phyloP scores from a whole-genome alignment of 2,888 invertebrate genomes.

The Hermaeophaga mercurialis region DNA sequence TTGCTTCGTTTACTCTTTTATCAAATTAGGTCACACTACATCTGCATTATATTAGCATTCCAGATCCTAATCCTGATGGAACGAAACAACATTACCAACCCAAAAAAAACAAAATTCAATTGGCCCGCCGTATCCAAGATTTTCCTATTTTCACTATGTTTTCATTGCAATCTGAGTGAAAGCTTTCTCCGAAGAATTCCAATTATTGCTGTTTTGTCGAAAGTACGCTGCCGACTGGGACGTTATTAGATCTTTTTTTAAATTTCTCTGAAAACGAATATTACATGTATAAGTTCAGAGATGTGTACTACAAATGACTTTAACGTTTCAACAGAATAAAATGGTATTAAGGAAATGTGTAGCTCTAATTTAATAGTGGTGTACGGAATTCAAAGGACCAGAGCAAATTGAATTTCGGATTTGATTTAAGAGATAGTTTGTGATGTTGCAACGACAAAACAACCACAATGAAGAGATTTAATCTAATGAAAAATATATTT shows the following conservation, averaged over 20 bases:
- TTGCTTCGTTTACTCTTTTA: too few relatives aligned
- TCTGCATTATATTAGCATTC: constrained; percentile 22
- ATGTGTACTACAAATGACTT: constrained; percentile 6
- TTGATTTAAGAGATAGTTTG: too few relatives aligned
- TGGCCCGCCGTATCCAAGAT: constrained; percentile 18
- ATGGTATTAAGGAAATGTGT: constrained; percentile 7
- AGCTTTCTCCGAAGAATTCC: constrained; percentile 30
- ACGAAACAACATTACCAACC: constrained; percentile 26
- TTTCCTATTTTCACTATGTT: constrained; percentile 27
- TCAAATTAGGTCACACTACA: constrained; percentile 29
- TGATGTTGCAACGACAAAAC: too few relatives aligned
- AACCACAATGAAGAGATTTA: too few relatives aligned
- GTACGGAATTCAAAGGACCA: too few relatives aligned
- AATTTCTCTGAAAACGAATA: constrained; percentile 21
- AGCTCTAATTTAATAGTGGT: too few relatives aligned
- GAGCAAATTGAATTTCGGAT: too few relatives aligned
- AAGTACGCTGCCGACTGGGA: constrained; percentile 15
- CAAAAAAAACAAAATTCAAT: constrained; percentile 24
- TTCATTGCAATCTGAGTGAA: constrained; percentile 28
- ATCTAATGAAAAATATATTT: too few relatives aligned
- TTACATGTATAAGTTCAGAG: constrained; percentile 11
- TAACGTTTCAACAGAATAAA: constrained; percentile 13
- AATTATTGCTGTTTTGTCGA: constrained; percentile 28
- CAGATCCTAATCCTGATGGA: constrained; percentile 27
- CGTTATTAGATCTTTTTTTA: constrained; percentile 24